Conservation (phyloP, 1,140 invertebrate genomes). For the Brachionus plicatilis region DNA sequence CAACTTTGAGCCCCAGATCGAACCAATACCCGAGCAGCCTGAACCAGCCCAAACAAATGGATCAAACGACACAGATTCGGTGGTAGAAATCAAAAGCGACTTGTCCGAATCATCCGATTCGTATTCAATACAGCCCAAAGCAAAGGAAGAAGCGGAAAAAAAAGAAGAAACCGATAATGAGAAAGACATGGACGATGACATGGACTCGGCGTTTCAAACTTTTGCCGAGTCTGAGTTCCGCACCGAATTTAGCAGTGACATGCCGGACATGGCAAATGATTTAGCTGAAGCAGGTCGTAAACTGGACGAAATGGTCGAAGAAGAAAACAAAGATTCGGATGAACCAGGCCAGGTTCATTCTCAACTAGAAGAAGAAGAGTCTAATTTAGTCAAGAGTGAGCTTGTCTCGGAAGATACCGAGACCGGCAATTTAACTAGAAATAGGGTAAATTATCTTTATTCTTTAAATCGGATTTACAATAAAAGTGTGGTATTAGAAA, state of each 20-base stretch:
- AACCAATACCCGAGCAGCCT: neutral
- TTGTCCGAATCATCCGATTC: neutral
- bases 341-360: neutral
- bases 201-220: conserved; percentile 12
- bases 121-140: neutral
- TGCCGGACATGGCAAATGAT: neutral
- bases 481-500: conserved; percentile 19
- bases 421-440: neutral
- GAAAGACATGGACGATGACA: conserved; percentile 12
- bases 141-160: neutral
- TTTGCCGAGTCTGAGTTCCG: neutral
- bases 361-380: neutral
- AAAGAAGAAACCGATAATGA: neutral
- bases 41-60: neutral
- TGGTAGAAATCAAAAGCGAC: neutral
- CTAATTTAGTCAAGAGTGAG: neutral
- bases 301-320: neutral
- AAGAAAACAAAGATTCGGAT: neutral
- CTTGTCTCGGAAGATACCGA: neutral
- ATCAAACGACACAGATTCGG: neutral
- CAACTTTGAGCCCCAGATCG: neutral
- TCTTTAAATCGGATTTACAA: conserved; percentile 9
- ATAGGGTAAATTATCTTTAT: conserved; percentile 1
- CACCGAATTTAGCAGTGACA: neutral
- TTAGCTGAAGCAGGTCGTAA: conserved; percentile 4